A percentile compares a stretch with the other conserved stretches of the same genome.
phyloP scores from a whole-genome alignment of 2,113 vertebrate genomes.

The Eulemur rufifrons region DNA sequence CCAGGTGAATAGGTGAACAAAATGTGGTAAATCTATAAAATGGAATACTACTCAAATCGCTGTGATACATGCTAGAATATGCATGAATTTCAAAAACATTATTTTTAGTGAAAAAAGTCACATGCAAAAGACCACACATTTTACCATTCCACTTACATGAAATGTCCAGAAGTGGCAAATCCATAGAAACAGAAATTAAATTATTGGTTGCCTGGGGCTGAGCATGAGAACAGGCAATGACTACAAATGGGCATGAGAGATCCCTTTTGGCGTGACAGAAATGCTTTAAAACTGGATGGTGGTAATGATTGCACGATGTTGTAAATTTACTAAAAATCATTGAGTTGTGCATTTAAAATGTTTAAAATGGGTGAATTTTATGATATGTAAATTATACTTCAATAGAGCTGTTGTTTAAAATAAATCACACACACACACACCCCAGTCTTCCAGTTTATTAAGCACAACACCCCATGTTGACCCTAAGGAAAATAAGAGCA shows the following conservation, averaged over 20 bases:
- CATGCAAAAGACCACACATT: background rate
- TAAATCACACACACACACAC: background rate
- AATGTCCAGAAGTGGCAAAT: conserved; percentile 8
- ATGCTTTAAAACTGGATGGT: background rate
- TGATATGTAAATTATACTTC: background rate
- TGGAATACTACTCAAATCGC: conserved; percentile 16
- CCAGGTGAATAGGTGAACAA: background rate
- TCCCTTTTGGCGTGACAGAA: background rate
- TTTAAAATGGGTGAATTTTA: background rate
- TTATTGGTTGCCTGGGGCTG: background rate
- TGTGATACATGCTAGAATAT: background rate
- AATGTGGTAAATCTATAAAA: conserved; percentile 35
- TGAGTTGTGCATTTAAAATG: background rate
- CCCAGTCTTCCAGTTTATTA: background rate
- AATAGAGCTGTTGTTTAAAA: background rate
- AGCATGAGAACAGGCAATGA: background rate
- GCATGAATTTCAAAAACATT: conserved; percentile 21
- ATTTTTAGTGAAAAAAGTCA: background rate
- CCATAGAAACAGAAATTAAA: conserved; percentile 26
- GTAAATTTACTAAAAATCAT: background rate
- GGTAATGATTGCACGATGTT: background rate
- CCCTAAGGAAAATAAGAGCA: conserved; percentile 5
- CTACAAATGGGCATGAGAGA: background rate
- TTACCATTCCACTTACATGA: background rate
- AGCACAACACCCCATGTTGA: background rate